Evolutionary conservation across 2,888 invertebrate species (phyloP).

Genomic region (Netelia inedita): DNA sequence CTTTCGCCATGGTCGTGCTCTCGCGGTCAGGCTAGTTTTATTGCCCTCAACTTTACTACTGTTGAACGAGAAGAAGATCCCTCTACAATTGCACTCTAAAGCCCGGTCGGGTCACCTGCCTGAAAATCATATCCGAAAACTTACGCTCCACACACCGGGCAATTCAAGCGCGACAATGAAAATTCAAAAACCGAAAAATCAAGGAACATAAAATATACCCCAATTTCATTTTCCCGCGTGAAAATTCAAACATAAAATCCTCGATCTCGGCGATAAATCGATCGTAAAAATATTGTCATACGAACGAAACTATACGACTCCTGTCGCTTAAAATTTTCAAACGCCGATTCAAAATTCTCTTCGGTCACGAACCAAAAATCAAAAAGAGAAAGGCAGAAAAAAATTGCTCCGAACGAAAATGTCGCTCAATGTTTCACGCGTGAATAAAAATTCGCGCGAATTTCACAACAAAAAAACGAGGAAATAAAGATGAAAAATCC

Average conservation of each 20-base stretch:
- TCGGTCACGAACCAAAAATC: neutral
- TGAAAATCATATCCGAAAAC: neutral
- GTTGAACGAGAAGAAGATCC: constrained; percentile 63
- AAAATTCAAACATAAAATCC: constrained; percentile 3
- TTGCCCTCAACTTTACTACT: constrained; percentile 73
- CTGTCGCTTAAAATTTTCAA: no score
- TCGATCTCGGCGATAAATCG: no score
- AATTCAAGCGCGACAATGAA: constrained; percentile 8
- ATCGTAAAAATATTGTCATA: no score
- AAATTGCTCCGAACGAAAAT: neutral
- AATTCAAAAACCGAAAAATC: neutral
- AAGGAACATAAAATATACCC: neutral
- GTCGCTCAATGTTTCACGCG: neutral
- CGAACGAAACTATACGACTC: no score
- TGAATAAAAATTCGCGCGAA: constrained; percentile 30
- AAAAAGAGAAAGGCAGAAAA: neutral
- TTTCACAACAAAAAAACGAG: constrained; percentile 38
- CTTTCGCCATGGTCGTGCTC: constrained; percentile 74
- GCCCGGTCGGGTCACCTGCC: constrained; percentile 61
- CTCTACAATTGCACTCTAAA: constrained; percentile 48
- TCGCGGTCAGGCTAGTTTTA: constrained; percentile 75
- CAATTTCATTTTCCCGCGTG: neutral
- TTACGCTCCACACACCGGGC: no score
- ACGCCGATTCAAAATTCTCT: no score
- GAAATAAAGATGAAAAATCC: neutral